Evolutionary conservation across 2,113 vertebrate species (phyloP).

Genomic region (Noctilio leporinus): DNA sequence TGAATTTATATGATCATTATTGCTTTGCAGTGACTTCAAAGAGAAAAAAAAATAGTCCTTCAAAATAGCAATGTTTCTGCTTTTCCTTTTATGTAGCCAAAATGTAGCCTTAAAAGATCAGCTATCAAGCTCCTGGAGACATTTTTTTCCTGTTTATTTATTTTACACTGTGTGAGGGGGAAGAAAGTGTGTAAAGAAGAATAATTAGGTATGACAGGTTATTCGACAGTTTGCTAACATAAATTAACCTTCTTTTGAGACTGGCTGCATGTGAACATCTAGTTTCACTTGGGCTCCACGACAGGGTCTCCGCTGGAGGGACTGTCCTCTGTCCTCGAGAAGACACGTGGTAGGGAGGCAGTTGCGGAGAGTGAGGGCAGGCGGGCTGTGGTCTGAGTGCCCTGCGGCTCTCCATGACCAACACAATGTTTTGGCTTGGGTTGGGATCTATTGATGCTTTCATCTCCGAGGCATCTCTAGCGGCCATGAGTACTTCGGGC

Average conservation of each 20-base stretch:
- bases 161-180: constrained; percentile 37
- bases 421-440: constrained; percentile 45
- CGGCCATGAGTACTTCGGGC: constrained; percentile 36
- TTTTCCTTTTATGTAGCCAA: constrained; percentile 37
- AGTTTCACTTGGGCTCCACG: not conserved
- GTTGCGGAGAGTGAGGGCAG: not conserved
- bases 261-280: constrained; percentile 48
- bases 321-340: not conserved
- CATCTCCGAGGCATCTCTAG: constrained; percentile 20
- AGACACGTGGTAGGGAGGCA: not conserved
- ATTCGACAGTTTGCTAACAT: constrained; percentile 72
- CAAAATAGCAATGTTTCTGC: not conserved
- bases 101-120: constrained; percentile 43
- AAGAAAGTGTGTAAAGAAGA: constrained; percentile 56
- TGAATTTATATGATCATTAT: constrained; percentile 29
- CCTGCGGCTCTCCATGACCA: constrained; percentile 55
- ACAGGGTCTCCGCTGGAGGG: not conserved
- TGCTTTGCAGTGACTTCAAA: constrained; percentile 36
- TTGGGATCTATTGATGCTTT: constrained; percentile 52
- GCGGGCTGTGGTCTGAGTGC: not conserved
- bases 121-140: not conserved
- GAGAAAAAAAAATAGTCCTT: not conserved
- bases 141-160: constrained; percentile 48
- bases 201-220: constrained; percentile 73
- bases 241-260: constrained; percentile 75